Evolutionary conservation across 2,797 vertebrate species (phyloP).

Genomic region (Poecilia wingei): DNA sequence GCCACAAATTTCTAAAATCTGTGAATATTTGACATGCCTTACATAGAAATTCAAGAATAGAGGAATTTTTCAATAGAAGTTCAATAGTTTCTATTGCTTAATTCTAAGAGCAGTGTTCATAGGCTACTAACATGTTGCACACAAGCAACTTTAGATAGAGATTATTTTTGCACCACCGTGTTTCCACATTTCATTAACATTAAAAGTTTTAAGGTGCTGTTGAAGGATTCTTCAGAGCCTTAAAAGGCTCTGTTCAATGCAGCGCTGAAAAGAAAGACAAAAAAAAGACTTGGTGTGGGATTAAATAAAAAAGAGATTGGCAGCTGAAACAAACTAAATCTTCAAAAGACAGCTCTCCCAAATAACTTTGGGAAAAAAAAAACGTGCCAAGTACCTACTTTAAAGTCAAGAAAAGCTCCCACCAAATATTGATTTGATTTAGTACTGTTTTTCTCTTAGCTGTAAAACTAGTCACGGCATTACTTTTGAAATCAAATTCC

Average conservation of each 20-base stretch:
- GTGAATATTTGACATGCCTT: not conserved
- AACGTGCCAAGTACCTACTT: not conserved
- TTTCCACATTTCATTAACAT: not conserved
- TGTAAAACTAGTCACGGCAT: not conserved
- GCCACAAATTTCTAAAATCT: not conserved
- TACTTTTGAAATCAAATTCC: not conserved
- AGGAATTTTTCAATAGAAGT: too few species aligned
- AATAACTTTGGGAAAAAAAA: not conserved
- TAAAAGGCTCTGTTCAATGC: not conserved
- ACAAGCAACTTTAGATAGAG: not conserved
- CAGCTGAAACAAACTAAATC: not conserved
- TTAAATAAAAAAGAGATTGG: conserved; percentile 3
- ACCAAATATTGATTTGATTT: conserved; percentile 9
- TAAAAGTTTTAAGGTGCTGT: not conserved
- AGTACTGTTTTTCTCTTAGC: not conserved
- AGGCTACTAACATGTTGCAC: not conserved
- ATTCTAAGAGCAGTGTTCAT: not conserved
- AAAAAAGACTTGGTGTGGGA: not conserved
- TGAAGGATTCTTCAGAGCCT: not conserved
- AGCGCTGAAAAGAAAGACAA: not conserved
- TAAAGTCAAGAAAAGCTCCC: not conserved
- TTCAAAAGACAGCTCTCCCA: not conserved
- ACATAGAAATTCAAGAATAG: too few species aligned
- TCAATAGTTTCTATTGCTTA: not conserved
- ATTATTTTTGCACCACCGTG: not conserved